phyloP scores from a whole-genome alignment of 2,888 invertebrate species.

The Rhamphomyia laevipes region DNA sequence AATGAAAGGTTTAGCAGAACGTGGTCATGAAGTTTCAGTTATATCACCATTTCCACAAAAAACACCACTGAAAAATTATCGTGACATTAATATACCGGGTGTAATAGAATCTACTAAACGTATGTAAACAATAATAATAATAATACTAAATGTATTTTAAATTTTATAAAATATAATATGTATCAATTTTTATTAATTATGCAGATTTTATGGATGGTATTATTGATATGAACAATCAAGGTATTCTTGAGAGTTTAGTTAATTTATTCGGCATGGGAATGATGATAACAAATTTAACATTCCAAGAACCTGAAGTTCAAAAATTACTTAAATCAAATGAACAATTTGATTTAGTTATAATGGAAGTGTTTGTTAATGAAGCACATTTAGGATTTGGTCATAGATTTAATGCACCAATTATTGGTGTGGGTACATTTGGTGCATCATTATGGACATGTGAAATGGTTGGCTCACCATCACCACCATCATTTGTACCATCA shows the following conservation, averaged over 20 bases:
- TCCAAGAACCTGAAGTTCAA: constrained; percentile 20
- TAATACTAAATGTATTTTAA: no score
- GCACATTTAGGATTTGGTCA: constrained; percentile 31
- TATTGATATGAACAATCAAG: background rate
- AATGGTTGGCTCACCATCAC: constrained; percentile 25
- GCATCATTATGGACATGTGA: constrained; percentile 26
- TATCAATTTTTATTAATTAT: background rate
- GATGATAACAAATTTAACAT: constrained; percentile 17
- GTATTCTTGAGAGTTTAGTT: background rate
- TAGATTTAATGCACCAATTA: constrained; percentile 28
- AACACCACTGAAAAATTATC: constrained; percentile 22
- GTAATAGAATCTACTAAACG: constrained; percentile 4
- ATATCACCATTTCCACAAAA: constrained; percentile 27
- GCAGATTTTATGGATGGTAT: constrained; percentile 1
- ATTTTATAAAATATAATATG: no score
- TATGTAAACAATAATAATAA: background rate
- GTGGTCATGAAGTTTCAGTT: constrained; percentile 33
- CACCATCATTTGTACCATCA: constrained; percentile 31
- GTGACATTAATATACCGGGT: constrained; percentile 18
- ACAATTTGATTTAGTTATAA: constrained; percentile 33
- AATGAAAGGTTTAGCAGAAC: constrained; percentile 26
- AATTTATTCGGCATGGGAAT: constrained; percentile 21
- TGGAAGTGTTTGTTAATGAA: constrained; percentile 34
- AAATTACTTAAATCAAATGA: constrained; percentile 26
- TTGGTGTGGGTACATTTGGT: constrained; percentile 27